Evolutionary conservation across 2,888 invertebrate genomes (phyloP), one percentile per base, ranked within the genome.

Genomic region (Sipunculus nudus): DNA sequence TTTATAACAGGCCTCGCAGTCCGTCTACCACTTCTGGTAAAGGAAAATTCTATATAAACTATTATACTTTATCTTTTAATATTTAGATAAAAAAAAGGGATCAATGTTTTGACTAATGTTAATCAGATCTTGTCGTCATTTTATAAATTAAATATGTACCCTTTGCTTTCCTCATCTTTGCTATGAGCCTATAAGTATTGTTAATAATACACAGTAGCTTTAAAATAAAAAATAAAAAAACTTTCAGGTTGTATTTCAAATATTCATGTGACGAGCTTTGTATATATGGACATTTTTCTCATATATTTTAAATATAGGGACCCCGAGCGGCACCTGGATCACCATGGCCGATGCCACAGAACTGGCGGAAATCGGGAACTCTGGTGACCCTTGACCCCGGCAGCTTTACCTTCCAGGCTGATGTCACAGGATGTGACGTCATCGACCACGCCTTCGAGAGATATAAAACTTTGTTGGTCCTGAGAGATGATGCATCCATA

Each of bases 271-370:
- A 38, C 13, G n/a, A 38, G 13, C n/a, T 38, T 38, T 13, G n/a
- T 38, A 16, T 16, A 16, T 16, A 16, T 13, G 38, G 47, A 25
- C 31, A 5, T 40, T 32, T 13, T 41, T n/a, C 1, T 16, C 13
- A 40, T 45, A 1, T 55, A 29, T 25, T 19, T 32, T 39, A n/a
- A 49, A 25, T 45, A 6, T 32, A 78, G 78, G 78, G 78, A 45
- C 48, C 69, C 25, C 46, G 63, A n/a, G 66, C 77, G 31, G 53
- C 69, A 4, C 78, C 78, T 1, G 79, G 79, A n/a, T 65, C 75
- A 13, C 78, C 78, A 49, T 80, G 80, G 80, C 80, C 80, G 3
- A 46, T 71, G 49, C 80, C 80, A 5, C 68, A 68, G 43, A 38
- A 55, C 31, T 74, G 74, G 74, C 48, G 57, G 4, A 43, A 61